phyloP scores from a whole-genome alignment of 2,113 vertebrate genomes.

The Petaurus breviceps region DNA sequence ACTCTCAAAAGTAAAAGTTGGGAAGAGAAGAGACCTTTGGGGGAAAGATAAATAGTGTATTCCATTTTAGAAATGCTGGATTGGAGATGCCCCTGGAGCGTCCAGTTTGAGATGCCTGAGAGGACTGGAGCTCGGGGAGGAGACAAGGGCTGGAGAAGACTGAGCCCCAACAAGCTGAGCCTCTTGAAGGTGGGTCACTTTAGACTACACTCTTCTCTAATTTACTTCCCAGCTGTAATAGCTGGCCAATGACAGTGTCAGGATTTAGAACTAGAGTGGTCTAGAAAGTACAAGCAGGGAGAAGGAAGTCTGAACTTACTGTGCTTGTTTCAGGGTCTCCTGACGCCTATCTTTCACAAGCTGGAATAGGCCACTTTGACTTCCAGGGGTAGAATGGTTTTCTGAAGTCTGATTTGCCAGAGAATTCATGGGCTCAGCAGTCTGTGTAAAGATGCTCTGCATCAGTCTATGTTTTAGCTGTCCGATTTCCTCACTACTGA shows the following conservation, averaged over 20 bases:
- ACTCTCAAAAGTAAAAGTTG: background rate
- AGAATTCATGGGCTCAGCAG: background rate
- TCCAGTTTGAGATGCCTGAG: background rate
- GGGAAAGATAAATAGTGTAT: background rate
- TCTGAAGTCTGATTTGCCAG: background rate
- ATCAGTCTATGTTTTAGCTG: slow-evolving; percentile 63
- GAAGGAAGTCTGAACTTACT: slow-evolving; percentile 80
- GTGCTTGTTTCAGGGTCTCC: slow-evolving; percentile 78
- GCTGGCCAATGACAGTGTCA: background rate
- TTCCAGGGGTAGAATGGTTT: background rate
- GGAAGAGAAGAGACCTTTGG: background rate
- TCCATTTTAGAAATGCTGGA: background rate
- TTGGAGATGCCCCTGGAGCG: background rate
- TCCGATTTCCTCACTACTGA: slow-evolving; percentile 36
- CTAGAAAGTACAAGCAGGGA: background rate
- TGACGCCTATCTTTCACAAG: slow-evolving; percentile 28
- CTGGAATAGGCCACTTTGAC: background rate
- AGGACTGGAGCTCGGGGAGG: background rate
- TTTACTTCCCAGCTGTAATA: background rate
- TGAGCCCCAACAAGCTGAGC: background rate
- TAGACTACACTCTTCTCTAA: background rate
- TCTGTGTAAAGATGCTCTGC: slow-evolving; percentile 62
- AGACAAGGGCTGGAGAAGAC: background rate
- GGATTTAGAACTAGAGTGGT: background rate
- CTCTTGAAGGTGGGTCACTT: background rate